These are phyloP conservation scores for Barnardius zonarius DNA, from an alignment of 2,113 vertebrate species.

Conservation along the genomic window DNA sequence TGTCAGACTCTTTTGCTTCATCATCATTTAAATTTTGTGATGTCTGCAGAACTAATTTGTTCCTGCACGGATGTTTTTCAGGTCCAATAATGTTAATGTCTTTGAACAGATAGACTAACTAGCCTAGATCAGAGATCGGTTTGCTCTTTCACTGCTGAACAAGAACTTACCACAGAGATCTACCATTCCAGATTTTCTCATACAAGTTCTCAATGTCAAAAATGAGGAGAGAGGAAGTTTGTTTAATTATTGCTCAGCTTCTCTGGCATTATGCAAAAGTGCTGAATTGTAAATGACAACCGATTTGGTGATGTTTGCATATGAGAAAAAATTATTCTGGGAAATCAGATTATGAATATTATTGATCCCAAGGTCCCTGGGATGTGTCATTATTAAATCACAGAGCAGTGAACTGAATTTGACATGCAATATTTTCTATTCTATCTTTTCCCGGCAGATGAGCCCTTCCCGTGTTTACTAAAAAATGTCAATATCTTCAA, in stretches of 20 bases:
- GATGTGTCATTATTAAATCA: conserved; percentile 1
- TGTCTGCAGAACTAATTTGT: neutral
- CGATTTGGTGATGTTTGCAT: neutral
- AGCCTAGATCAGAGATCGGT: neutral
- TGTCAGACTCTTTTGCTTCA: neutral
- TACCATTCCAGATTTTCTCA: neutral
- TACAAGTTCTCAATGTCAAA: neutral
- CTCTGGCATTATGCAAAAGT: neutral
- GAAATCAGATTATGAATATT: conserved; percentile 43
- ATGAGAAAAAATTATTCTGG: conserved; percentile 10
- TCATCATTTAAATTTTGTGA: neutral
- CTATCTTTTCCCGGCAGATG: neutral
- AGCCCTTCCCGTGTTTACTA: neutral
- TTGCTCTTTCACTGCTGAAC: neutral
- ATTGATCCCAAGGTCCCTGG: conserved; percentile 5
- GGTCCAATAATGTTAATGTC: neutral
- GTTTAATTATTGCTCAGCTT: conserved; percentile 13
- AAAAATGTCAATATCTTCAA: neutral
- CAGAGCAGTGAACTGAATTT: neutral
- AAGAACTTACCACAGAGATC: neutral
- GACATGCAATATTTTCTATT: neutral
- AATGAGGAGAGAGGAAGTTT: neutral
- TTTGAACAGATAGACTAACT: neutral
- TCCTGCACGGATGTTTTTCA: neutral
- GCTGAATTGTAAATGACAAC: neutral